Base-by-base conservation (phyloP, 1,140 invertebrate genomes). In the Sesamia nonagrioides region DNA sequence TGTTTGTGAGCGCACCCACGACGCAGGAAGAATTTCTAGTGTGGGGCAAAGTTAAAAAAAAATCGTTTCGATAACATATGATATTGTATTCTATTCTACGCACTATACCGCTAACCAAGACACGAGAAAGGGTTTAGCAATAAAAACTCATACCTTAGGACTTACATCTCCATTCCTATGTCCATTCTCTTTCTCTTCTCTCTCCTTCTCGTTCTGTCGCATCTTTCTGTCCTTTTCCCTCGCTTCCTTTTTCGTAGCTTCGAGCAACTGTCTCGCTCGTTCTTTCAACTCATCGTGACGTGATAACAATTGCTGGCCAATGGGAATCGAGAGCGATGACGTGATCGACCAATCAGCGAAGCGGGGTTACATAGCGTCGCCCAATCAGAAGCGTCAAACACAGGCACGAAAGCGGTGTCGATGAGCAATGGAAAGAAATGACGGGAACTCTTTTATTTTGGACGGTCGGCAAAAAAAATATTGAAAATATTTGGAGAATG, bases 221-320 rank as follows among this genome's bases (percentile, higher is more conserved):
- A 84, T 85, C 37, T 78, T 85, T 76, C 79, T 97, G 86, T 98
- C 95, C 79, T 93, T 95, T 60, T 95, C 95, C 61, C 93, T 94
- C 88, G 96, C 96, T 87, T 98, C 97, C 87, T 96, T 96, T 93
- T 97, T 97, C 13, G 98, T 97, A 86, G 98, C 97, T 92, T 99
- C 98, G 84, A 99, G 96, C 92, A 99, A 96, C 91, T 98, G 96
- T 91, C 98, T 97, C 72, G 98, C 98, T 95, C 98, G 96, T 96
- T 99, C 98, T 92, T 98, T 97, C 84, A 99, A 95, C 95, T 98
- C 97, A 84, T 98, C 97, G 91, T 98, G 97, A 50, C 97, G 96
- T 84, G 96, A 97, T 87, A 97, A 92, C 86, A 97, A 95, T 92
- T 97, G 96, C 97, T 97, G 74, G 17, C 81, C 84, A 82, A 86